Evolutionary conservation across 2,113 vertebrate species (phyloP), one percentile per base, ranked within the genome.

Genomic region (Embiotoca jacksoni): DNA sequence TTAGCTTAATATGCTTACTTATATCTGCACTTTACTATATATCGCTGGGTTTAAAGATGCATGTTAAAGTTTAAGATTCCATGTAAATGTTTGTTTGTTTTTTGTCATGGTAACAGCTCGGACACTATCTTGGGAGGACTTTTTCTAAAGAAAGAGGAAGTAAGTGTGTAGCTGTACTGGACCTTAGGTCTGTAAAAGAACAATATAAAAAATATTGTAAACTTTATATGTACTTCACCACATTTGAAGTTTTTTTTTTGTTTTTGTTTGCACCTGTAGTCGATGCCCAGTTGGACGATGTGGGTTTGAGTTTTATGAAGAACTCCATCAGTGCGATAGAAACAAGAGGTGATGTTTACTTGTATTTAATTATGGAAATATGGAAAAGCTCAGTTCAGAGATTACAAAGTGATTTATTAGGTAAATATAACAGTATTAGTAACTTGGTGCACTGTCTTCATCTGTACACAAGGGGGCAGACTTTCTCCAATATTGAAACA

Each of bases 281-380:
- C 67, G 98, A 96, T 80, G 96, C 96, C 30, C 97, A 97, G 32
- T 84, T 99, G 92, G 96, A 99, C 94, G 95, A 96, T 3, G 91
- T 95, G 62, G 98, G 98, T 6, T 94, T 98, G 83, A 91, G 90
- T 46, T 90, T 99, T 93, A 91, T 99, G 88, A 97, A 94, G 94
- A 98, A 98, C 72, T 97, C 97, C 74, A 97, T 99, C 91, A 95
- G 83, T 69, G 97, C 96, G 41, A 93, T 99, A 72, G 98, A 99
- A 88, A 95, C 90, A 15, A 95, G 97, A 96, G 98, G 98, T 99
- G 95, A 96, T 75, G 8, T 33, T 54, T 4, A 57, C 30, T 50
- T 54, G 10, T 15, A 7, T 41, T 33, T 15, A 44, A 5, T 56
- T 32, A 16, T 52, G 8, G 16, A n/a, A 7, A 36, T 37, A 15